Evolutionary conservation across 2,888 invertebrate genomes (phyloP).

Genomic region (Apamea crenata): DNA sequence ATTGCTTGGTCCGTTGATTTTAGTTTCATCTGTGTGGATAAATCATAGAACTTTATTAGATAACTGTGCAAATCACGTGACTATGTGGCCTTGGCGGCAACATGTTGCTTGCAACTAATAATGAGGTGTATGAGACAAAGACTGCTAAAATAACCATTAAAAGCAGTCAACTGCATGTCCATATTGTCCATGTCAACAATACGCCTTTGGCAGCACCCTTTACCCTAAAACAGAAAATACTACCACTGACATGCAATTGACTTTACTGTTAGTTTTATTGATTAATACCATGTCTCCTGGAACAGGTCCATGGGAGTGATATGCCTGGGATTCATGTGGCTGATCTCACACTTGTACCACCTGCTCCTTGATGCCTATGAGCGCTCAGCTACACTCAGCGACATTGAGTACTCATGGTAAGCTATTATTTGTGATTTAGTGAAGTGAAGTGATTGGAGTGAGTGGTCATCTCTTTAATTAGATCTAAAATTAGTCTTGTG

Average conservation of each 20-base stretch:
- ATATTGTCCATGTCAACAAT: neutral
- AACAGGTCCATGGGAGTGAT: constrained; percentile 74
- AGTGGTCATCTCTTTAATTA: neutral
- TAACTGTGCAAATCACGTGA: neutral
- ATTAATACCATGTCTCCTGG: constrained; percentile 3
- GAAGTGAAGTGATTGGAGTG: neutral
- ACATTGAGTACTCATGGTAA: constrained; percentile 85
- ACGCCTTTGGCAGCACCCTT: neutral
- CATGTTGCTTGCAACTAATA: neutral
- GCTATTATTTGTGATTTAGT: constrained; percentile 19
- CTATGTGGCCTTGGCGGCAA: neutral
- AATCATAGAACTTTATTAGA: no score
- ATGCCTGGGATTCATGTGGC: constrained; percentile 75
- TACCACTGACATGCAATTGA: neutral
- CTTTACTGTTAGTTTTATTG: neutral
- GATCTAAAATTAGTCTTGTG: neutral
- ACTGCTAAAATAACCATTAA: neutral
- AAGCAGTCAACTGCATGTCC: neutral
- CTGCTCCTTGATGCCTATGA: constrained; percentile 78
- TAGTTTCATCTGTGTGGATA: neutral
- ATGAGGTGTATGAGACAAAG: neutral
- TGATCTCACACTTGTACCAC: constrained; percentile 77
- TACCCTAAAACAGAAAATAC: neutral
- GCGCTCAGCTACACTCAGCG: constrained; percentile 76
- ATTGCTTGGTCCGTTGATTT: neutral